A percentile compares a stretch with the other conserved stretches of the same genome.
phyloP scores from a whole-genome alignment of 2,113 vertebrate species.

The Solea senegalensis region DNA sequence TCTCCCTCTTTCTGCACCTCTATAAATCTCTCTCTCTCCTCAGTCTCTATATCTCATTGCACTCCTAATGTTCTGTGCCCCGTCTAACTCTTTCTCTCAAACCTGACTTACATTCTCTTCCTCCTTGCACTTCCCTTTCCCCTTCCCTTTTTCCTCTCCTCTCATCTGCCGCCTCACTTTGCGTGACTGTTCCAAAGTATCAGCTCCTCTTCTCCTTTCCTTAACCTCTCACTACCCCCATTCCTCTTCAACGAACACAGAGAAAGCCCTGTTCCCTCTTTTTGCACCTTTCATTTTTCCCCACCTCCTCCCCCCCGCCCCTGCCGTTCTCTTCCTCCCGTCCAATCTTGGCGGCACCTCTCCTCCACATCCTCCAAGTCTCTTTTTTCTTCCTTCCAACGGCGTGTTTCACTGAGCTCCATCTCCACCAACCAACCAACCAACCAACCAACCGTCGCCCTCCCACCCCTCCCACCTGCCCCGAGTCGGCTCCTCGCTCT shows the following conservation, averaged over 20 bases:
- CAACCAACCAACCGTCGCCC: background rate
- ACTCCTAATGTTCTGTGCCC: slow-evolving; percentile 77
- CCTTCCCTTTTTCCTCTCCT: background rate
- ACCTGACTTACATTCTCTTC: slow-evolving; percentile 51
- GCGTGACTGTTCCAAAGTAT: slow-evolving; percentile 68
- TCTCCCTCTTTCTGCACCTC: slow-evolving; percentile 64
- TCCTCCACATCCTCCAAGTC: slow-evolving; percentile 18
- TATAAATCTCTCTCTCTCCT: slow-evolving; percentile 71
- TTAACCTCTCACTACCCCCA: slow-evolving; percentile 56
- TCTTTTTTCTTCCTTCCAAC: background rate
- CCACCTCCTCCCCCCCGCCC: background rate
- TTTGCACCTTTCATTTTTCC: slow-evolving; percentile 71
- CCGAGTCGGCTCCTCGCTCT: slow-evolving; percentile 51
- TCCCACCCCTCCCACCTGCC: slow-evolving; percentile 1
- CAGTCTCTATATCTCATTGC: slow-evolving; percentile 76
- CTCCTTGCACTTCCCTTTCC: slow-evolving; percentile 45
- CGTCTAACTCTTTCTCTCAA: slow-evolving; percentile 64
- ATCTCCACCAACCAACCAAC: slow-evolving; percentile 19
- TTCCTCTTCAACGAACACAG: slow-evolving; percentile 65
- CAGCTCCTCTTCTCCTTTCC: slow-evolving; percentile 58
- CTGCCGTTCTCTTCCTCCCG: slow-evolving; percentile 24
- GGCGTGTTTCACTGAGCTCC: slow-evolving; percentile 31
- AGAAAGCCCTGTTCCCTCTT: slow-evolving; percentile 73
- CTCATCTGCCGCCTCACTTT: slow-evolving; percentile 49
- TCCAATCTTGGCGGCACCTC: slow-evolving; percentile 61